Base-by-base conservation (phyloP, 2,113 vertebrate species). In the Xiphophorus couchianus region DNA sequence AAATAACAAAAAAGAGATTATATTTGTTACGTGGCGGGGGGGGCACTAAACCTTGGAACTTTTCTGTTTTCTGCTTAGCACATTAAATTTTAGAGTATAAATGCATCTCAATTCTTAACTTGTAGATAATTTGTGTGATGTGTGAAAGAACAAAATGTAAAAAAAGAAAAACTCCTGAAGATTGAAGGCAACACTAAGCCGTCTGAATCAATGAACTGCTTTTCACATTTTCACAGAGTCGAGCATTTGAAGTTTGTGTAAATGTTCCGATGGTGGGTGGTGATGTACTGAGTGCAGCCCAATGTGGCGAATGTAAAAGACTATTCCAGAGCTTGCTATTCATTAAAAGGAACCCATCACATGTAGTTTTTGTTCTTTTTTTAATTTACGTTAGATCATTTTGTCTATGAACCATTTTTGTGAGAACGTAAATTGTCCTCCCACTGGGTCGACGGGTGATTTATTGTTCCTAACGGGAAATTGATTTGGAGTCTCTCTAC, bases 321-420 rank as follows among this genome's bases (percentile, higher is more conserved):
- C 65, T 74, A 37, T 64, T 66, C 73, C 28, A 71, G 51, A 15
- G 42, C 74, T 79, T 82, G 71, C 73, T 76, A 42, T 83, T 64
- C 68, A 65, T 82, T 91, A 86, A 91, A 92, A 72, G 15, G 25
- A 82, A 84, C 77, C 25, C 22, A 17, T 62, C 66, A 70, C 48
- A 8, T 77, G 69, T 25, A 42, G 13, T 28, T 8, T 44, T 66
- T 66, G 0, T n/a, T 39, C 37, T 17, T 48, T 39, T 13, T 39
- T 39, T 39, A 12, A 19, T 48, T 15, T 48, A 19, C 5, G 1
- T 48, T 48, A 7, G 44, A 48, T 48, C 44, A 48, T 6, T 48
- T 48, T 48, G 39, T 15, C 39, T 42, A 42, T 22, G 7, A 54
- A 22, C 15, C 19, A 19, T 54, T 54, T 54, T 54, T n/a, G 51